A percentile compares a stretch with the other conserved stretches of the same genome.
These are phyloP conservation scores for Lochmaea crataegi DNA, from an alignment of 2,888 invertebrate genomes.

Conservation along the genomic window DNA sequence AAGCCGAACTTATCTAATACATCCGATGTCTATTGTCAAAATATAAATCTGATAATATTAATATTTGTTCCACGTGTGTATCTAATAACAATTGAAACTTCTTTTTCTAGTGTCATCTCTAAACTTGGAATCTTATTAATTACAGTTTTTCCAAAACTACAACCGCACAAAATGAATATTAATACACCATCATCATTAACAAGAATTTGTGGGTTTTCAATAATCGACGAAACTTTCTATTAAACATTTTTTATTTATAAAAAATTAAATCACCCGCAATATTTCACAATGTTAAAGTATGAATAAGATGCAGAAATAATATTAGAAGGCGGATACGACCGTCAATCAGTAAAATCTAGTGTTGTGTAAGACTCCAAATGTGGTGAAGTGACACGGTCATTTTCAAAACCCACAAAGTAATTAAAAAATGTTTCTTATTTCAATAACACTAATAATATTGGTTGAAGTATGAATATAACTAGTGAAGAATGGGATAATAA, in stretches of 20 bases:
- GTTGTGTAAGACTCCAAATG: conserved; percentile 29
- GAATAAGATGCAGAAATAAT: background rate
- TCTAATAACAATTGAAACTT: no score
- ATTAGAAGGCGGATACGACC: conserved; percentile 22
- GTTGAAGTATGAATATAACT: no score
- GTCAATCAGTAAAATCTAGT: conserved; percentile 8
- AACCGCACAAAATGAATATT: background rate
- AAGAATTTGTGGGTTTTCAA: background rate
- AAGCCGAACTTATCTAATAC: no score
- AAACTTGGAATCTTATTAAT: background rate
- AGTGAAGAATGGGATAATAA: no score
- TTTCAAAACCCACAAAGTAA: conserved; percentile 4
- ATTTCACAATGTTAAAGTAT: conserved; percentile 16
- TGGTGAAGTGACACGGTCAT: conserved; percentile 19
- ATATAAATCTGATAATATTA: no score
- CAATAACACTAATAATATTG: background rate
- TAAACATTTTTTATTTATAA: conserved; percentile 15
- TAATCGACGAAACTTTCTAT: background rate
- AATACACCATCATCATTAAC: background rate
- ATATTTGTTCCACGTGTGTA: no score
- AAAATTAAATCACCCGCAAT: conserved; percentile 21
- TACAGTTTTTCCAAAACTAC: background rate
- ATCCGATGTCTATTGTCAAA: no score
- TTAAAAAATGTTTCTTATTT: background rate
- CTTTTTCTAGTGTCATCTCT: no score